phyloP scores from a whole-genome alignment of 1,140 invertebrate species.

The Drosophila bipectinata region DNA sequence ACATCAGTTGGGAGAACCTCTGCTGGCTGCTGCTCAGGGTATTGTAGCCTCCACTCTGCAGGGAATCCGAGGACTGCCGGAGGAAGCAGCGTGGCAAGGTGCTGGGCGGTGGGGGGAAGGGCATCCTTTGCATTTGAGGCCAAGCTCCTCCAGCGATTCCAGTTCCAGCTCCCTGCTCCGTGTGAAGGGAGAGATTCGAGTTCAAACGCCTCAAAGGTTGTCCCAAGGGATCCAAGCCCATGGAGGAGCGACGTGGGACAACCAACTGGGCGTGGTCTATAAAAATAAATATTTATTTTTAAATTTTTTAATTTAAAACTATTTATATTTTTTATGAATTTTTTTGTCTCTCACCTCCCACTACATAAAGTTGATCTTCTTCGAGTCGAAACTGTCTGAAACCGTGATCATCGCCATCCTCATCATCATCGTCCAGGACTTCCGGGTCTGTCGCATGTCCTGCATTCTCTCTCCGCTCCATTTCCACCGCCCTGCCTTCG shows the following conservation, averaged over 20 bases:
- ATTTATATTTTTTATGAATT: not conserved
- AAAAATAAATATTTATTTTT: not conserved
- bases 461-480: conserved; percentile 4
- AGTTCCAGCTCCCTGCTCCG: conserved; percentile 7
- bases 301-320: not conserved
- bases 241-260: conserved; percentile 58
- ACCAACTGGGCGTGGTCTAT: conserved; percentile 56
- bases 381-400: conserved; percentile 65
- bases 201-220: conserved; percentile 57
- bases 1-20: conserved; percentile 52
- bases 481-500: not conserved
- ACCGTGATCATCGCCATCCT: conserved; percentile 62
- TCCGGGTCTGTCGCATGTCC: not conserved
- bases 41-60: conserved; percentile 50
- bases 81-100: conserved; percentile 77
- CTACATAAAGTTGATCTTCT: conserved; percentile 70
- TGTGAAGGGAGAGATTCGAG: conserved; percentile 75
- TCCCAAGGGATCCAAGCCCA: conserved; percentile 50
- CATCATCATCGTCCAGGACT: conserved; percentile 34
- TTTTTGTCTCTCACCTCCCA: conserved; percentile 65
- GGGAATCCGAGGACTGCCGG: conserved; percentile 59
- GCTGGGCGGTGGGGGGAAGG: conserved; percentile 34
- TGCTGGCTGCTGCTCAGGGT: conserved; percentile 45
- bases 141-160: not conserved
- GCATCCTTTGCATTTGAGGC: conserved; percentile 26